Base-by-base conservation (phyloP, 53 echinoderm and acorn worm genomes). In the Crossaster papposus region DNA sequence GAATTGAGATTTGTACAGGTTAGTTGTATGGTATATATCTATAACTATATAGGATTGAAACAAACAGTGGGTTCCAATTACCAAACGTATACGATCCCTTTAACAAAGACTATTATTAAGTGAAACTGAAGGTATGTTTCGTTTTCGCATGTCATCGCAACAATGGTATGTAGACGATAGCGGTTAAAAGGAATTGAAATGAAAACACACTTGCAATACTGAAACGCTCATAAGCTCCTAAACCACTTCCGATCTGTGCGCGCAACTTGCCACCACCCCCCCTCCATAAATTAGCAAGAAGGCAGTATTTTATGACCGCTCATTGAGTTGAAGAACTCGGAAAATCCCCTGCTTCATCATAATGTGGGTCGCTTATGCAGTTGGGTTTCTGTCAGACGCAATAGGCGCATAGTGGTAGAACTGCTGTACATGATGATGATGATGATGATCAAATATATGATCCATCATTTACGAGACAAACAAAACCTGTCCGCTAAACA, bases 381-480 rank as follows among this genome's bases (percentile, higher is more conserved):
- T 74, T 33, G 13, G 36, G 34, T 35, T 33, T 78, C 50, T 50
- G 51, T 22, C 35, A 17, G 22, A 33, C 51, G 53, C 58, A 38
- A 29, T 15, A 11, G 22, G 33, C n/a, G 83, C 50, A 65, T 12
- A 65, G 36, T 53, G 28, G 65, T 37, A 55, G 20, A 68, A 53
- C 37, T 83, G 36, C 70, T 37, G 70, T 65, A 70, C 75, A 77
- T 77, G 50, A 37, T 36, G 18, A 54, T 87, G 28, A 77, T 77
- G 50, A 37, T 36, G 18, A 54, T 87, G 28, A 36, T 33, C 58
- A 80, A 80, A 77, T 75, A 77, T 75, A 77, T 87, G 76, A 87
- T 87, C 87, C 87, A 87, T 87, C 87, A 87, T 87, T 87, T 87
- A 87, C 76, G 87, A 87, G 87, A 87, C 87, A 87, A 87, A 87